A percentile compares a stretch with the other conserved stretches of the same genome.
phyloP scores from a whole-genome alignment of 2,797 vertebrate genomes.

The Notoglanidium macrostoma region DNA sequence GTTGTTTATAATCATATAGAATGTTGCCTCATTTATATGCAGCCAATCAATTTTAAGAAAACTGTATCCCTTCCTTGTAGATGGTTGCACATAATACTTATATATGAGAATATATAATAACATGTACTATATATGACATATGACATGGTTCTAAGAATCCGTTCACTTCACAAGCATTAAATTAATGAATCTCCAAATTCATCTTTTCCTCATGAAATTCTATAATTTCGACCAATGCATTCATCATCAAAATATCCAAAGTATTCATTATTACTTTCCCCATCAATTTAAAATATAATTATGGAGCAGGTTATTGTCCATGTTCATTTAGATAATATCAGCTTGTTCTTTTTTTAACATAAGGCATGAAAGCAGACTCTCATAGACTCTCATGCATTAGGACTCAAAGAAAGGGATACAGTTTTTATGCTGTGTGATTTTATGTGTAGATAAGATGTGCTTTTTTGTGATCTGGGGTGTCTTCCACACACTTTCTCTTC shows the following conservation, averaged over 20 bases:
- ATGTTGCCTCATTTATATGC: constrained; percentile 10
- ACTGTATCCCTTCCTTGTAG: constrained; percentile 51
- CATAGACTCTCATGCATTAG: not conserved
- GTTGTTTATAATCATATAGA: constrained; percentile 25
- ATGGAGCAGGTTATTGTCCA: constrained; percentile 9
- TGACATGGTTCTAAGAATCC: not conserved
- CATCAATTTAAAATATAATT: not conserved
- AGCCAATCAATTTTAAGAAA: constrained; percentile 39
- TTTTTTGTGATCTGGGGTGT: constrained; percentile 69
- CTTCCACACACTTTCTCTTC: constrained; percentile 86
- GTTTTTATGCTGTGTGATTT: constrained; percentile 57
- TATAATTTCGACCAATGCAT: not conserved
- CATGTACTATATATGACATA: not conserved
- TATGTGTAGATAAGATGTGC: constrained; percentile 36
- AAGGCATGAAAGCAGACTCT: not conserved
- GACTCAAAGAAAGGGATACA: constrained; percentile 56
- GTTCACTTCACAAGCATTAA: not conserved
- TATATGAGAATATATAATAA: not conserved
- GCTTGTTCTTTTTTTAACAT: not conserved
- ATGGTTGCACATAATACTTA: constrained; percentile 8
- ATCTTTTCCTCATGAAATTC: not conserved
- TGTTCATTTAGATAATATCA: not conserved
- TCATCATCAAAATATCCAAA: not conserved
- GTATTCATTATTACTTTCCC: not conserved
- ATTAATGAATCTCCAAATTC: not conserved